phyloP scores from a whole-genome alignment of 2,888 invertebrate genomes.

The Eilema depressum region DNA sequence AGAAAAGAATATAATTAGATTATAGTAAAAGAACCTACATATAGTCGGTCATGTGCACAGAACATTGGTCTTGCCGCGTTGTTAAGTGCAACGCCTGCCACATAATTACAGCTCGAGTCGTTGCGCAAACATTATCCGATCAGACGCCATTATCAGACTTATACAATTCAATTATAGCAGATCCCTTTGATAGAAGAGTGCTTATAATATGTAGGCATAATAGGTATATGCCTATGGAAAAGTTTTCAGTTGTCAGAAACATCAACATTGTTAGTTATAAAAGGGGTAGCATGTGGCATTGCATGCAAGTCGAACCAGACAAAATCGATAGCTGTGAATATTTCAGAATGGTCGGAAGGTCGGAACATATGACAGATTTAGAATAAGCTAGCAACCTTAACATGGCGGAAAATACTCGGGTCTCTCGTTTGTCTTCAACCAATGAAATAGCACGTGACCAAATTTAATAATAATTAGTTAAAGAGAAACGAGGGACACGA shows the following conservation, averaged over 20 bases:
- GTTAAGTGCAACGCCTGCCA: constrained; percentile 42
- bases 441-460: too few relatives aligned
- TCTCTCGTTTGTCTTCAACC: too few relatives aligned
- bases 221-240: not conserved
- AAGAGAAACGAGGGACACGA: too few relatives aligned
- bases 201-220: not conserved
- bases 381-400: too few relatives aligned
- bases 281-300: not conserved
- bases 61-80: constrained; percentile 39
- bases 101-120: constrained; percentile 51
- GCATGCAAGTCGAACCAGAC: not conserved
- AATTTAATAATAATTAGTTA: too few relatives aligned
- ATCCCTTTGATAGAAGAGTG: not conserved
- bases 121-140: constrained; percentile 58
- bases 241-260: not conserved
- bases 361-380: too few relatives aligned
- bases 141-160: constrained; percentile 53
- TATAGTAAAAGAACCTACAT: constrained; percentile 1
- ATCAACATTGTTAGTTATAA: not conserved
- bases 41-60: constrained; percentile 20
- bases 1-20: not conserved
- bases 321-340: not conserved
- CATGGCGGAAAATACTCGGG: too few relatives aligned
- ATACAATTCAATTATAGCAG: constrained; percentile 59
- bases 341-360: not conserved